Base-by-base conservation (phyloP, 2,888 invertebrate species). In the Synergus laeviventris region DNA sequence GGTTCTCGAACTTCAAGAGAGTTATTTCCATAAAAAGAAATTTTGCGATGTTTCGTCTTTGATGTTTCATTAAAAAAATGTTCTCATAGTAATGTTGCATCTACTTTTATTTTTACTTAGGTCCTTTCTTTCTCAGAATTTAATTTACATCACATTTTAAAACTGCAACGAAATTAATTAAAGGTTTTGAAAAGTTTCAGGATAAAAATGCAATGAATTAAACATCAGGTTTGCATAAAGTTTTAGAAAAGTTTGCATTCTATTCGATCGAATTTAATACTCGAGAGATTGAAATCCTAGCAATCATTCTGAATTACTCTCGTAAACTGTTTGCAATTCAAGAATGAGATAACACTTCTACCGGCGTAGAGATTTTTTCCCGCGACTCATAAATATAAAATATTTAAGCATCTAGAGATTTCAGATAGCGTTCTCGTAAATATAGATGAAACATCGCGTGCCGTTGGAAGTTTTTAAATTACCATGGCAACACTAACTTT, bases 381-480 rank as follows among this genome's bases (percentile, higher is more conserved):
- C 64, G 75, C 66, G 73, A 73, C 74, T 82, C 81, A 82, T 82
- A 81, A 81, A 82, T 82, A 82, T 82, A 81, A 81, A 81, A 82
- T 82, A 82, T 82, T 82, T 81, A 82, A 81, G 75, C 73, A 62
- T 49, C 76, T 74, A 60, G 61, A 74, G 21, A 59, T 54, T 54
- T n/a, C 18, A 54, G 54, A 54, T 45, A 42, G 59, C 31, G 18
- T 31, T n/a, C 74, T 76, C 75, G 66, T 77, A 75, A 77, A 79
- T 79, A 49, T 79, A 75, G 74, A 79, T 77, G 62, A 75, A 79
- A 79, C 66, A 79, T 78, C 73, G 76, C 61, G 54, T 76, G 49
- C 61, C 61, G 73, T 76, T 66, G 45, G 45, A 66, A 45, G 42
- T 66, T 66, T 66, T 64, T 16, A 45, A 66, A 66, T 66, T 66